Evolutionary conservation across 2,888 invertebrate genomes (phyloP).

Genomic region (Alloscopus bannaensis): DNA sequence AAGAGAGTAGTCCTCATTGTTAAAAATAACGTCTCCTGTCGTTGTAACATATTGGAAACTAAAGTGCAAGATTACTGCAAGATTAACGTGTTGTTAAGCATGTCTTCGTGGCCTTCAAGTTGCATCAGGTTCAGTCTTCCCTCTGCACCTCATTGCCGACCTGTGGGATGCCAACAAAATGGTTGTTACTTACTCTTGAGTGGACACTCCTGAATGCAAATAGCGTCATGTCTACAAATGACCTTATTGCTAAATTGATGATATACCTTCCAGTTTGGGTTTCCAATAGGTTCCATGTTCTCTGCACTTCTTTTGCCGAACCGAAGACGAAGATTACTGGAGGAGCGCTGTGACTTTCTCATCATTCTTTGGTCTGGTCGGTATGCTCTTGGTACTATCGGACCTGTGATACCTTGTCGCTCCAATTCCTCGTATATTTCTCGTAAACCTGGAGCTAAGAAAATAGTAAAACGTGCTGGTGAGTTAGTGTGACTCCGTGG

Average conservation of each 20-base stretch:
- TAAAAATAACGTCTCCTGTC: too few species aligned
- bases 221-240: too few species aligned
- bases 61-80: constrained; percentile 14
- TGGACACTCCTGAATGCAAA: background rate
- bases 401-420: constrained; percentile 66
- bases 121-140: constrained; percentile 48
- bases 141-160: constrained; percentile 40
- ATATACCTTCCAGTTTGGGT: constrained; percentile 59
- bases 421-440: constrained; percentile 67
- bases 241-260: background rate
- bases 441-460: constrained; percentile 34
- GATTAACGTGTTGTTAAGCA: constrained; percentile 11
- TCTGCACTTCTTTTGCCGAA: constrained; percentile 83
- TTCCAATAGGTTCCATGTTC: constrained; percentile 32
- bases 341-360: constrained; percentile 86
- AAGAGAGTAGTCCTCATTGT: too few species aligned
- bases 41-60: background rate
- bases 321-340: constrained; percentile 85
- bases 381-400: constrained; percentile 65
- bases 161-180: constrained; percentile 2
- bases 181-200: background rate
- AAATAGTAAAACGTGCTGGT: background rate
- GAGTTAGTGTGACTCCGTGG: too few species aligned
- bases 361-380: constrained; percentile 81
- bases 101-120: constrained; percentile 24